Percentiles rank a stretch among this genome's conserved stretches.
Evolutionary conservation across 2,888 invertebrate species (phyloP).

Genomic region (Machimus atricapillus): DNA sequence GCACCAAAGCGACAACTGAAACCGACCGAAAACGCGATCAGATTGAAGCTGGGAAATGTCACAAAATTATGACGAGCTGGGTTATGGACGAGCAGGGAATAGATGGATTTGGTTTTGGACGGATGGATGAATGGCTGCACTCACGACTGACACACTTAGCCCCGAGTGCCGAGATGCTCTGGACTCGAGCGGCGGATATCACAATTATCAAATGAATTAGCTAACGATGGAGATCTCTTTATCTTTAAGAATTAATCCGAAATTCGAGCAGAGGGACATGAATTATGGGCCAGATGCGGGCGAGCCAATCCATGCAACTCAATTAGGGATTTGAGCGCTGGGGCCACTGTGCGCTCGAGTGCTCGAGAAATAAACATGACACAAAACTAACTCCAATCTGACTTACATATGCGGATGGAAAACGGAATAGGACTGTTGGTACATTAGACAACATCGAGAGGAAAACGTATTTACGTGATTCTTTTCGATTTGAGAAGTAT

Average conservation of each 20-base stretch:
- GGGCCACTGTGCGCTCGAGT: background rate
- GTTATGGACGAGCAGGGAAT: background rate
- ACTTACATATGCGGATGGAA: background rate
- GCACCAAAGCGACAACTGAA: background rate
- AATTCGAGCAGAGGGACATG: slow-evolving; percentile 20
- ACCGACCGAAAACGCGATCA: background rate
- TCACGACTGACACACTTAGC: background rate
- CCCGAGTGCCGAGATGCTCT: background rate
- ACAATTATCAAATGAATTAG: slow-evolving; percentile 29
- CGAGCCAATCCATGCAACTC: background rate
- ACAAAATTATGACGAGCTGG: background rate
- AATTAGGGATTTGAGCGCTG: slow-evolving; percentile 11
- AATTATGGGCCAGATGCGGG: slow-evolving; percentile 25
- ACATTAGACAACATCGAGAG: background rate
- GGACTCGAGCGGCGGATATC: slow-evolving; percentile 11
- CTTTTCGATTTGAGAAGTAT: background rate
- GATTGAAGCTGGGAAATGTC: background rate
- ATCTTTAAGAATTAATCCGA: slow-evolving; percentile 27
- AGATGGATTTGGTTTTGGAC: background rate
- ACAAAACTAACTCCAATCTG: background rate
- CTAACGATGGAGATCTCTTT: background rate
- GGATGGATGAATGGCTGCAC: background rate
- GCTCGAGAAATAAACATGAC: background rate
- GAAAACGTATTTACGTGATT: background rate
- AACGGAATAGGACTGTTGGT: background rate